Percentiles rank a stretch among this genome's conserved stretches.
Conservation (phyloP, 2,113 vertebrate genomes). For the Misgurnus mizolepis region DNA sequence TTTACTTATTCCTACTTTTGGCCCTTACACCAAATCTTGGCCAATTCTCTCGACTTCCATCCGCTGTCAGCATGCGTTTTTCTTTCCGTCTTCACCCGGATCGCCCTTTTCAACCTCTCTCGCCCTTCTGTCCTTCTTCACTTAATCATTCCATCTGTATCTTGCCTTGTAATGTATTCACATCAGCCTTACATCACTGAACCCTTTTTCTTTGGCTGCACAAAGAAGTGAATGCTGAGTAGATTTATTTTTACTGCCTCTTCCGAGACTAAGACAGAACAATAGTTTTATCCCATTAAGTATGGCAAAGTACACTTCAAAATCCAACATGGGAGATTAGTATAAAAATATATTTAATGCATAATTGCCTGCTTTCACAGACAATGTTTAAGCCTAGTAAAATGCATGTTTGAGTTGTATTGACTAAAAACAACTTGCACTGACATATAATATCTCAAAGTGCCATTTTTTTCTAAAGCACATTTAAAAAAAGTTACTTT, state of each 20-base stretch:
- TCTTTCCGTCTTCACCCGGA: slow-evolving; percentile 4
- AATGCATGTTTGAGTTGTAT: no score
- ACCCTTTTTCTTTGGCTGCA: not conserved
- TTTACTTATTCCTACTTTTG: slow-evolving; percentile 27
- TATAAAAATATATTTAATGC: no score
- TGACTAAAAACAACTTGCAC: no score
- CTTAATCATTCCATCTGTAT: not conserved
- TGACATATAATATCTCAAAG: no score
- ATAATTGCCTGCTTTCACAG: no score
- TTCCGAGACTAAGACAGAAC: no score
- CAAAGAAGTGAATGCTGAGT: slow-evolving; percentile 3
- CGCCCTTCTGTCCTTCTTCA: not conserved
- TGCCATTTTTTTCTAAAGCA: no score
- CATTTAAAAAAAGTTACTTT: no score
- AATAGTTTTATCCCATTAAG: no score
- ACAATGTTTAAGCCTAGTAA: no score
- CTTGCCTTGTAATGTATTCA: not conserved
- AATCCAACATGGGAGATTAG: no score
- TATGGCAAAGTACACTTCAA: no score
- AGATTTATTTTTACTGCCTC: not conserved
- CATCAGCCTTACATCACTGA: not conserved
- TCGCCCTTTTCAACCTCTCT: slow-evolving; percentile 6
- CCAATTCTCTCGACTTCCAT: slow-evolving; percentile 44
- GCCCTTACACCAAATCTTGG: slow-evolving; percentile 1
- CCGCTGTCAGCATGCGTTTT: slow-evolving; percentile 12